Percentiles rank a stretch among this genome's conserved stretches.
Evolutionary conservation across 1,140 invertebrate genomes (phyloP).

Genomic region (Tetramorium alpestre): DNA sequence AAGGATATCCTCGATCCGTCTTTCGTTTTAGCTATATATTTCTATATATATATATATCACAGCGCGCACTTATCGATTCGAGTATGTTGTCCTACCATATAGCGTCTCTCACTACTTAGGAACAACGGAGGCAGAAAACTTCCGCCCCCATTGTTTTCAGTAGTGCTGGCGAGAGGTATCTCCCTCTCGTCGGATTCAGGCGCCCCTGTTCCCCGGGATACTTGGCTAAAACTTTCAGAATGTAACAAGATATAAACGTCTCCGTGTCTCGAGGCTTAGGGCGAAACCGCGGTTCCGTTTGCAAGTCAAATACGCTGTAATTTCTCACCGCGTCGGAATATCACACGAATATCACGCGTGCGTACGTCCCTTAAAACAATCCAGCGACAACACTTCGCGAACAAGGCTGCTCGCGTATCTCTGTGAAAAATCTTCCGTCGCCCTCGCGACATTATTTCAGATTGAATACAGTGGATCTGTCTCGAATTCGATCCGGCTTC

Average conservation of each 20-base stretch:
- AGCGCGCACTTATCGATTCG: constrained; percentile 44
- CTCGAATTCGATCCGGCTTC: neutral
- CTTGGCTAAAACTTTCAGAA: constrained; percentile 31
- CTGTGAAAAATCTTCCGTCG: neutral
- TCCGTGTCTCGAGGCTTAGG: neutral
- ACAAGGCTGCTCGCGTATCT: neutral
- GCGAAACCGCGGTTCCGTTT: neutral
- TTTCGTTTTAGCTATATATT: constrained; percentile 5
- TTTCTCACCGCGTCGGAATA: neutral
- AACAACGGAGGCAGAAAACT: constrained; percentile 49
- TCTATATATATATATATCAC: neutral
- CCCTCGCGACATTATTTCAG: neutral
- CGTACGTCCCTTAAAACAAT: neutral
- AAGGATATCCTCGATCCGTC: constrained; percentile 1
- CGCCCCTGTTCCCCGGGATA: neutral
- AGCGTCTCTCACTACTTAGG: constrained; percentile 34
- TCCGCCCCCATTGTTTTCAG: constrained; percentile 45
- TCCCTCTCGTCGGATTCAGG: neutral
- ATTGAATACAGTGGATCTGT: neutral
- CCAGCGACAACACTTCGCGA: neutral
- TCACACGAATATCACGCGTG: neutral
- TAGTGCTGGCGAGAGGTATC: neutral
- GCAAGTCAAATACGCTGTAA: constrained; percentile 47
- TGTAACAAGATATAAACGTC: constrained; percentile 39
- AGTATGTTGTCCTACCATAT: constrained; percentile 43